Base-by-base conservation (phyloP, 2,797 vertebrate genomes). In the Eptatretus atami region DNA sequence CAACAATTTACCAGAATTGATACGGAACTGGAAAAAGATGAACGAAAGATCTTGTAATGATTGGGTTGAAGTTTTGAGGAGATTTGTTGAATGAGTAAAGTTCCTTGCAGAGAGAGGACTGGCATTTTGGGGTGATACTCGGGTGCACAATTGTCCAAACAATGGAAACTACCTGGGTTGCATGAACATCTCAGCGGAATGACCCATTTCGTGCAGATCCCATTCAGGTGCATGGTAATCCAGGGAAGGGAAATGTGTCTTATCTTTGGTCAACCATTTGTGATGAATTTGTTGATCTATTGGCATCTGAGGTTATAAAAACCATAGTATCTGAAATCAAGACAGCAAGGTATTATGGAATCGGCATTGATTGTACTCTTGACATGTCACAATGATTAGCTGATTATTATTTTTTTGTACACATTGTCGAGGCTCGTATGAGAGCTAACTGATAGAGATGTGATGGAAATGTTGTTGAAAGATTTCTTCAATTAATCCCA, bases 251-350 rank as follows among this genome's bases (percentile, higher is more conserved):
- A 25, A 61, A 61, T 61, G 55, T 60, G 24, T 61, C 11, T 12
- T 10, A 61, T 12, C 57, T 61, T 61, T 61, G 9, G 10, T 61
- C 57, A 61, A 61, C 57, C 9, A 61, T 61, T 61, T 61, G 57
- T 61, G 55, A 60, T 60, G 57, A 61, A 9, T 12, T 61, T 60
- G 12, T 60, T 60, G 10, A 60, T 60, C 24, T 60, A 9, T 60
- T 60, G 55, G 55, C 55, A 60, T 60, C 11, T 12, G 55, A 60
- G 55, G 55, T 60, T 60, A 60, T 60, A 24, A 60, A 60, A 60
- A 60, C 11, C 11, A 60, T 60, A 60, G 15, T 60, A 12, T 60
- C 55, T 60, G 55, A 60, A 60, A 60, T 60, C 24, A 60, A 60
- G 55, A 60, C 24, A 60, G 8, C 11, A 10, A 60, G 12, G 55